These are phyloP conservation scores for Nycticorax nycticorax DNA, from an alignment of 2,113 vertebrate species.

Conservation along the genomic window DNA sequence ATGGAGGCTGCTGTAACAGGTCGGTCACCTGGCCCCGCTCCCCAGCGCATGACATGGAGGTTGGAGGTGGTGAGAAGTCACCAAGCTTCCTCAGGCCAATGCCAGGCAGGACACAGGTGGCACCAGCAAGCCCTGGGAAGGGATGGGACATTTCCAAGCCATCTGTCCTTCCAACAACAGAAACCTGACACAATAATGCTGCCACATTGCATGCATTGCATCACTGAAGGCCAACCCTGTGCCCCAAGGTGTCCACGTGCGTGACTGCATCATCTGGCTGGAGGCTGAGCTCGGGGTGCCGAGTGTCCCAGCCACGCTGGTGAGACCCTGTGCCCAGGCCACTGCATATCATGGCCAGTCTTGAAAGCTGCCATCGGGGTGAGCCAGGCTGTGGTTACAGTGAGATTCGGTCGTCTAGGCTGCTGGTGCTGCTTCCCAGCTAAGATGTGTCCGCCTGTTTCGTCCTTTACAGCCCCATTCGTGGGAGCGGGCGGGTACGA, in stretches of 20 bases:
- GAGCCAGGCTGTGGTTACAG: no score
- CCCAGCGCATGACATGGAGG: background rate
- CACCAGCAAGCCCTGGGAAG: background rate
- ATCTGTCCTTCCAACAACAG: background rate
- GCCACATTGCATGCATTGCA: background rate
- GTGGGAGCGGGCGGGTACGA: background rate
- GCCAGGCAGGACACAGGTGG: background rate
- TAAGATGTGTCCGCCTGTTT: background rate
- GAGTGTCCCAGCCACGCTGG: background rate
- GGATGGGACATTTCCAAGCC: background rate
- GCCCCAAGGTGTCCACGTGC: background rate
- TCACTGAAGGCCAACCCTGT: background rate
- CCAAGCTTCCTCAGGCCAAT: background rate
- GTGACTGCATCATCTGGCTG: no score
- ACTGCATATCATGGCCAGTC: rapidly evolving
- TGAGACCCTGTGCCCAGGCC: background rate
- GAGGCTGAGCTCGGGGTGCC: background rate
- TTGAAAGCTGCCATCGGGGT: rapidly evolving
- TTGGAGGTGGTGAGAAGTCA: background rate
- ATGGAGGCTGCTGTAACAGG: background rate
- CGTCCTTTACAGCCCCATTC: background rate
- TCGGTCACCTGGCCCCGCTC: background rate
- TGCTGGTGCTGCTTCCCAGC: background rate
- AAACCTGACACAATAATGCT: rapidly evolving
- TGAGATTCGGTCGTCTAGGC: background rate